These are phyloP conservation scores for Oryzias woworae DNA, from an alignment of 2,113 vertebrate species.

Conservation along the genomic window DNA sequence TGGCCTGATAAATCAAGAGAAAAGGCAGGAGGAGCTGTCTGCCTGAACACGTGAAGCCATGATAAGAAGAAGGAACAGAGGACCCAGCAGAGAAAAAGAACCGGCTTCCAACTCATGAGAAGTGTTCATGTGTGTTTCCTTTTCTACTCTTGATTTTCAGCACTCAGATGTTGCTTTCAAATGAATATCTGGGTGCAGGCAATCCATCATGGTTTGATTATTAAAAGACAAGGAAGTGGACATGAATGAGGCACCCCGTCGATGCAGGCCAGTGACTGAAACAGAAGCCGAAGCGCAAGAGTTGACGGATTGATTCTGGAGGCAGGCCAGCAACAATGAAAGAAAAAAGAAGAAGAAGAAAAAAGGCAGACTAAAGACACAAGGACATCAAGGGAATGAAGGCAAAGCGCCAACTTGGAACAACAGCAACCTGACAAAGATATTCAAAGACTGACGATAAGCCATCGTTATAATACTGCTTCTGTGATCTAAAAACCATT, in stretches of 20 bases:
- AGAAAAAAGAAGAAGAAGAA: constrained; percentile 40
- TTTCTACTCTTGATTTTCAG: constrained; percentile 16
- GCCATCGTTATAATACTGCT: constrained; percentile 53
- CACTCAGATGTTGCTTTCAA: constrained; percentile 45
- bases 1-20: constrained; percentile 64
- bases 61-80: constrained; percentile 48
- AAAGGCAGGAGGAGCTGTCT: constrained; percentile 62
- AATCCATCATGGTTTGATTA: constrained; percentile 74
- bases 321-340: constrained; percentile 49
- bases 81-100: constrained; percentile 34
- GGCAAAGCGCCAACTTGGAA: constrained; percentile 42
- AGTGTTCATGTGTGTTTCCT: constrained; percentile 20
- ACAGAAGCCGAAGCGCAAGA: constrained; percentile 54
- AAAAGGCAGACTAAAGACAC: constrained; percentile 20
- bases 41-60: constrained; percentile 47
- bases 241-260: constrained; percentile 70
- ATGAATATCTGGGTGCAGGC: constrained; percentile 47
- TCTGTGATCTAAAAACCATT: constrained; percentile 56
- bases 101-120: constrained; percentile 31
- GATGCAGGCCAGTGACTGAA: constrained; percentile 54
- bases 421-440: constrained; percentile 53
- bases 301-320: constrained; percentile 70
- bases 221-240: constrained; percentile 68
- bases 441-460: constrained; percentile 53
- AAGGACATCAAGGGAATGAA: constrained; percentile 39